Base-by-base conservation (phyloP, 2,888 invertebrate species). In the Agonum fuliginosum region DNA sequence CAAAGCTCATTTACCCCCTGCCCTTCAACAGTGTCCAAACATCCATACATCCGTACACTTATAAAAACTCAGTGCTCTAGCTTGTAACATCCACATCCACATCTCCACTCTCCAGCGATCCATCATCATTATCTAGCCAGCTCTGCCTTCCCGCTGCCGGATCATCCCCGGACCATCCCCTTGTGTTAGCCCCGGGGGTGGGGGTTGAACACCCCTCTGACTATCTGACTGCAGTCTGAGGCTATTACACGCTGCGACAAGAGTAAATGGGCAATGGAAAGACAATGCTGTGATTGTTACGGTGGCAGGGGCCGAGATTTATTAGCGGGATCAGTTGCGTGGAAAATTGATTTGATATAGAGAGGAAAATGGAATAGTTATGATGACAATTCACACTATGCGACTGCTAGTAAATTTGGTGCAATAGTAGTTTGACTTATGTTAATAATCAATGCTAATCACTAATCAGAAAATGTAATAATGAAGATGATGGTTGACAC, bases 251-350 rank as follows among this genome's bases (percentile, higher is more conserved):
- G 37, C 67, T 54, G 24, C 62, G 73, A 73, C 73, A 73, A 73
- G 58, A n/a, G 73, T 58, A 73, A 73, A 62, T 43, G 43, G 58
- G 24, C 62, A 62, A 73, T 73, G 62, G 19, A 73, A 54, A 37
- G 58, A 73, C 73, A 73, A 73, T 73, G 73, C 62, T 43, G 62
- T 73, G 73, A 62, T 73, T 73, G 73, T 73, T 73, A 73, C 12
- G 20, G 4, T 48, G 54, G n/a, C 20, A 54, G 54, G 10, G 37
- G 37, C 37, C n/a, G 37, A 37, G 37, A 8, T n/a, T n/a, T n/a
- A n/a, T n/a, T n/a, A n/a, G n/a, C n/a, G n/a, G n/a, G n/a, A n/a
- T n/a, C n/a, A n/a, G n/a, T n/a, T n/a, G n/a, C n/a, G n/a, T n/a
- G n/a, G n/a, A n/a, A n/a, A n/a, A n/a, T n/a, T n/a, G n/a, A n/a